Conservation (phyloP, 2,113 vertebrate species). For the Gnathonemus echidnorhynchus region DNA sequence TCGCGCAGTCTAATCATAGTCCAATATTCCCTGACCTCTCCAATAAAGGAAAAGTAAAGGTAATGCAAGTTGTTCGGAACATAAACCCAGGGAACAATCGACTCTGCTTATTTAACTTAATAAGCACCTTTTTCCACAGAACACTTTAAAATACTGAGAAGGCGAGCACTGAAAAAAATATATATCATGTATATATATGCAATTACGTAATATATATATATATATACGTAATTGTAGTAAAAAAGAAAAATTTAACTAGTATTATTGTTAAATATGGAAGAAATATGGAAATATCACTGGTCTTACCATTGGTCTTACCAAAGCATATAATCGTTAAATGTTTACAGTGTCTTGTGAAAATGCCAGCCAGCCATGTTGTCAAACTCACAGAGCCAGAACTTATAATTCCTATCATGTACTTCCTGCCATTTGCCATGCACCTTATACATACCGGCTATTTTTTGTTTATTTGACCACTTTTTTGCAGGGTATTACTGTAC, state of each 20-base stretch:
- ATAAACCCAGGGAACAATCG: conserved; percentile 4
- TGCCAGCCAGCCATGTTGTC: neutral
- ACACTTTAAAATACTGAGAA: neutral
- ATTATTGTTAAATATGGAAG: no score
- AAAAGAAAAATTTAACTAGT: neutral
- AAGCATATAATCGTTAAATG: neutral
- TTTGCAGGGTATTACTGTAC: neutral
- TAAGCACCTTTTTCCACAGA: conserved; percentile 3
- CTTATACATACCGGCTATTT: neutral
- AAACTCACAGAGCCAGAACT: neutral
- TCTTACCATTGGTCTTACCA: neutral
- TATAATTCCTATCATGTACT: neutral
- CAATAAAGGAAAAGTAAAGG: conserved; percentile 4
- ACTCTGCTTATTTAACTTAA: conserved; percentile 14
- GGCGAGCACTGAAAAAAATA: neutral
- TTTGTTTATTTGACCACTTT: neutral
- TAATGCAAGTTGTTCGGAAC: neutral
- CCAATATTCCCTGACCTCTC: conserved; percentile 5
- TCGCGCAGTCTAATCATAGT: conserved; percentile 2
- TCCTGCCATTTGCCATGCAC: neutral
- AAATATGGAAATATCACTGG: neutral
- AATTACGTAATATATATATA: no score
- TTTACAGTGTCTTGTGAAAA: neutral
- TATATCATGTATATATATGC: neutral
- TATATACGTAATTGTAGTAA: neutral